Evolutionary conservation across 2,113 vertebrate genomes (phyloP).

Genomic region (Xiphophorus maculatus): DNA sequence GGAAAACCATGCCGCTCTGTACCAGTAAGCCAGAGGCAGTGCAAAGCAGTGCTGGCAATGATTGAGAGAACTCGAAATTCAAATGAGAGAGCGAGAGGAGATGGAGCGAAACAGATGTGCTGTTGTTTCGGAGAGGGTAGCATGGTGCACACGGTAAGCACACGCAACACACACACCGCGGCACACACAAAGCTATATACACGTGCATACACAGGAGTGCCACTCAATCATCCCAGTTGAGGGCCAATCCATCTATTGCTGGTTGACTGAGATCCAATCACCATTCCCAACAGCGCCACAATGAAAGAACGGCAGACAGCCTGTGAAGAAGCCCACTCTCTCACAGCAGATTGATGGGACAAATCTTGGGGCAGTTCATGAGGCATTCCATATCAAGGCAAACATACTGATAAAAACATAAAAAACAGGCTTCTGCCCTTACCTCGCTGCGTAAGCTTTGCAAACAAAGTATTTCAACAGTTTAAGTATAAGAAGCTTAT

Average conservation of each 20-base stretch:
- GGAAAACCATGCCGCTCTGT: constrained; percentile 31
- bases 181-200: constrained; percentile 45
- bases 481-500: constrained; percentile 41
- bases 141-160: constrained; percentile 26
- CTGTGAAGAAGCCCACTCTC: constrained; percentile 59
- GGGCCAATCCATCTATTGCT: constrained; percentile 72
- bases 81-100: constrained; percentile 62
- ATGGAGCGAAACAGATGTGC: constrained; percentile 70
- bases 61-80: constrained; percentile 68
- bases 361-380: constrained; percentile 58
- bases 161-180: constrained; percentile 21
- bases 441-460: neutral
- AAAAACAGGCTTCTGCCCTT: constrained; percentile 23
- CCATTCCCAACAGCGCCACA: constrained; percentile 70
- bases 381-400: constrained; percentile 43
- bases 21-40: constrained; percentile 25
- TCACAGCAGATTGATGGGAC: constrained; percentile 65
- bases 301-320: constrained; percentile 69
- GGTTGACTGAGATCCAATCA: constrained; percentile 78
- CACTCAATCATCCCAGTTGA: constrained; percentile 64
- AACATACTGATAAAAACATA: constrained; percentile 53
- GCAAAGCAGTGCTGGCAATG: constrained; percentile 33
- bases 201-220: constrained; percentile 46
- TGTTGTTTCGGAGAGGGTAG: constrained; percentile 43
- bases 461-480: constrained; percentile 7